Base-by-base conservation (phyloP, 2,113 vertebrate genomes). In the Ammodytes marinus region DNA sequence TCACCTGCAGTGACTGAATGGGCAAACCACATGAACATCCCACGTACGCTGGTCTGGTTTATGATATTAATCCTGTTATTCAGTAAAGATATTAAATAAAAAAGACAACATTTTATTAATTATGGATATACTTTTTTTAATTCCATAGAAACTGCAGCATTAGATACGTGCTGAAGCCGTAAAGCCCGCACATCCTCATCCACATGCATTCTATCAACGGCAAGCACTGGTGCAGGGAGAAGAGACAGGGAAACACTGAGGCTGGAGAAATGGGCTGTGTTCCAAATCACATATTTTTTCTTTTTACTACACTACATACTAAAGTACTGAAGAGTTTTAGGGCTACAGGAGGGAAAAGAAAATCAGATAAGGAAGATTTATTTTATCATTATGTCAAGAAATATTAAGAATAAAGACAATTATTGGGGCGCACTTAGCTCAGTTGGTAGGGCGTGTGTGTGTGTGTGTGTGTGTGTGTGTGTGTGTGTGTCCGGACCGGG, bases 141-240 rank as follows among this genome's bases (percentile, higher is more conserved):
- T 92, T 91, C 79, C 77, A 86, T 90, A 89, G 65, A 93, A 88
- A 89, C 85, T 70, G 69, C 90, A 88, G 84, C 90, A 92, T 90
- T 70, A 79, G 71, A 88, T 84, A 78, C 83, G 76, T 82, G 83
- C 75, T 69, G 79, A 83, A 86, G 86, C 85, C 19, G 64, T 84
- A 89, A 90, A 86, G 75, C 69, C 54, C 57, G 42, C 69, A 58
- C 49, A 74, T 53, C 8, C 65, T 9, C 55, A 71, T 15, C 2
- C 79, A 75, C 73, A 85, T 68, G 72, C 66, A 74, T 64, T 63
- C 67, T 45, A 13, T 45, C 52, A 52, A 50, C 60, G 60, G 19
- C 0, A 19, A 74, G 71, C 60, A 68, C 43, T 63, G 70, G 60
- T 79, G 66, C 78, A 69, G 68, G 69, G 69, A 78, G 54, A 60